Base-by-base conservation (phyloP, 2,797 vertebrate species). In the Brotula barbata region DNA sequence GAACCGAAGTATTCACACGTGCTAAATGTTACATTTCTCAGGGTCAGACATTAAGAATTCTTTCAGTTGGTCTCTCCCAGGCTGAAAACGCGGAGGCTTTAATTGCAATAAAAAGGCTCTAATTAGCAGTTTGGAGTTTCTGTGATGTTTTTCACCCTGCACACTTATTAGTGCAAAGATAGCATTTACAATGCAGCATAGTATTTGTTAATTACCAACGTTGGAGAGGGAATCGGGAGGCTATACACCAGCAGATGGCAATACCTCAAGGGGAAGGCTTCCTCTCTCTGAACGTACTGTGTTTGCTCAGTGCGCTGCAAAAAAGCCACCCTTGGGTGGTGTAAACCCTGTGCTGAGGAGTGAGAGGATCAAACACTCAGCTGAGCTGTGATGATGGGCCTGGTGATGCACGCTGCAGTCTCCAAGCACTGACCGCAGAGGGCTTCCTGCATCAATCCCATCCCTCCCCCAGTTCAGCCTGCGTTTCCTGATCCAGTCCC, bases 31-130 rank as follows among this genome's bases (percentile, higher is more conserved):
- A 68, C 51, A 72, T 71, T 79, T 79, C 78, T 79, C 71, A 75
- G 78, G 78, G 77, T 85, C 78, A 81, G 50, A 74, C 64, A 88
- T 87, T 84, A 83, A 82, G 59, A 80, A 87, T 86, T 87, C 81
- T 72, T 71, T 85, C 49, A 85, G 78, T 82, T 73, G 73, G 74
- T 72, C 71, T 80, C 66, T 79, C 63, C 61, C 53, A 63, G 53
- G 73, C 77, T 3, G 19, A 41, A 60, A 56, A 63, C 76, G 58
- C 71, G 77, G 66, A 73, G 61, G 71, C 61, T 75, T 76, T 85
- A 88, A 88, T 87, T 83, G 81, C 79, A 78, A 79, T 83, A 85
- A 89, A 90, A 85, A 85, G 39, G 59, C 69, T 68, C 75, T 87
- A 86, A 90, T 90, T 88, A 87, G 80, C 68, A 77, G 51, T 47